Evolutionary conservation across 2,888 invertebrate genomes (phyloP).

Genomic region (Argyresthia albistria): DNA sequence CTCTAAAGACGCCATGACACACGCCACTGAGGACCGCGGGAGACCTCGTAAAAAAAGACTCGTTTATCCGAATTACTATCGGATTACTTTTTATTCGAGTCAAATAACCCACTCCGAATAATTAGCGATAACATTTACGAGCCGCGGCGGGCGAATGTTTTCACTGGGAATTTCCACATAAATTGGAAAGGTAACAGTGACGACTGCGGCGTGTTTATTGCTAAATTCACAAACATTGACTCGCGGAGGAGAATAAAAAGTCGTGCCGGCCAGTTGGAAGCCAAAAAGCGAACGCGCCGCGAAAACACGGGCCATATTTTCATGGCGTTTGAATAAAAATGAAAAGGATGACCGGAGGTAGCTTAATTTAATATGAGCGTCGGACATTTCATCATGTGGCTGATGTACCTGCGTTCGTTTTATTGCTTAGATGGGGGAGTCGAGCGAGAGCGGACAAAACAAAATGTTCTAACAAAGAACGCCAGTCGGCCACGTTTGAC

Average conservation of each 20-base stretch:
- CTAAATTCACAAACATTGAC: conserved; percentile 69
- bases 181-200: conserved; percentile 47
- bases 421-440: conserved; percentile 52
- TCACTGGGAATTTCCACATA: conserved; percentile 30
- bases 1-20: conserved; percentile 40
- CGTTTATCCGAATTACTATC: conserved; percentile 53
- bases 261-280: conserved; percentile 33
- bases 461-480: conserved; percentile 36
- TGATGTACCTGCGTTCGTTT: conserved; percentile 56
- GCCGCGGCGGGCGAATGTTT: conserved; percentile 13
- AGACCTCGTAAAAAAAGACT: conserved; percentile 45
- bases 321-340: conserved; percentile 69
- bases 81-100: conserved; percentile 49
- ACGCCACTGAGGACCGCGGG: conserved; percentile 36
- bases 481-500: conserved; percentile 44
- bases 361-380: conserved; percentile 67
- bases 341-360: conserved; percentile 59
- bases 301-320: conserved; percentile 56
- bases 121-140: conserved; percentile 42
- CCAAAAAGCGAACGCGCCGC: conserved; percentile 49
- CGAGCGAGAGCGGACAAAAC: conserved; percentile 30
- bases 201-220: conserved; percentile 49
- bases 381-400: conserved; percentile 52
- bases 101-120: conserved; percentile 44
- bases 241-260: conserved; percentile 41